A percentile compares a stretch with the other conserved stretches of the same genome.
Evolutionary conservation across 1,140 invertebrate species (phyloP).

Genomic region (Bombus ignitus): DNA sequence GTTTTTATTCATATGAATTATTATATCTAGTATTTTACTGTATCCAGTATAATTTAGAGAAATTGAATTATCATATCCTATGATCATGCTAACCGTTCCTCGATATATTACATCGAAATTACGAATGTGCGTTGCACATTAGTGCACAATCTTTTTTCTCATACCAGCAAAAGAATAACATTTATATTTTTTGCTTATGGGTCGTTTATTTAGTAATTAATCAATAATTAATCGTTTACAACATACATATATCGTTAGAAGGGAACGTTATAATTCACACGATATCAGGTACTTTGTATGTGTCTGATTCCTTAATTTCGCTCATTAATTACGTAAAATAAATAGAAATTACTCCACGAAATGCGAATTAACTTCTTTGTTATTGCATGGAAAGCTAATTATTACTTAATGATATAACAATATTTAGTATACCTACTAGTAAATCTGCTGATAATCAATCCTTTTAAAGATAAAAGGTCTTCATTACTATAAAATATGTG

Average conservation of each 20-base stretch:
- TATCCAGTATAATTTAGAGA: neutral
- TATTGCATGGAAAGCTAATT: no score
- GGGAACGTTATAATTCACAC: neutral
- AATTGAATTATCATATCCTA: conserved; percentile 8
- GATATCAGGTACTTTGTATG: neutral
- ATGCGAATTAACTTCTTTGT: neutral
- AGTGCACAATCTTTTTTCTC: neutral
- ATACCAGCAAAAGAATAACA: neutral
- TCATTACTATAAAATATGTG: neutral
- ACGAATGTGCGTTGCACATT: neutral
- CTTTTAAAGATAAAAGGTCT: neutral
- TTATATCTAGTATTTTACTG: neutral
- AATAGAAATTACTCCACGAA: neutral
- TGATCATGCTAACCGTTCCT: neutral
- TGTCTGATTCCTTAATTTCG: neutral
- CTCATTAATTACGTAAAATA: neutral
- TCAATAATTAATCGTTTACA: neutral
- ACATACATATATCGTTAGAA: no score
- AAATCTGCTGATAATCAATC: neutral
- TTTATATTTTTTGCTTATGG: neutral
- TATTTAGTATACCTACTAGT: neutral
- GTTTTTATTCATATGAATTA: conserved; percentile 1
- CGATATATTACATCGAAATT: neutral
- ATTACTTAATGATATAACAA: neutral
- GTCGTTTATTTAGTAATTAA: conserved; percentile 4